A percentile compares a stretch with the other conserved stretches of the same genome.
Conservation (phyloP, 2,797 vertebrate species). For the Carapus acus region DNA sequence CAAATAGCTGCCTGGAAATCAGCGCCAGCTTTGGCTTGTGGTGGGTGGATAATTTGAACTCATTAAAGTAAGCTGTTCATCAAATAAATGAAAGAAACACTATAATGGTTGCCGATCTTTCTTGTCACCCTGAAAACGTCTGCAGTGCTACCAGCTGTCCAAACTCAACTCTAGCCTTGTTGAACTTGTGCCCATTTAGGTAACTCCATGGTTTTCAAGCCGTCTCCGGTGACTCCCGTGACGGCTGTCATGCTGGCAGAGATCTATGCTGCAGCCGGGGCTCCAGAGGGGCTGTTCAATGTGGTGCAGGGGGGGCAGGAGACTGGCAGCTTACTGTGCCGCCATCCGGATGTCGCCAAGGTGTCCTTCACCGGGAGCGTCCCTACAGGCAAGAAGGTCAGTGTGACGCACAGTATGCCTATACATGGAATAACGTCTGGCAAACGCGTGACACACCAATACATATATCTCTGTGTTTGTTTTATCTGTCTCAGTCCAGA, state of each 20-base stretch:
- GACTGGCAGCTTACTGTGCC: conserved; percentile 87
- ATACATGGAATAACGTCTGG: no score
- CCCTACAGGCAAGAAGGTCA: conserved; percentile 88
- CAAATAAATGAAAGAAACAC: neutral
- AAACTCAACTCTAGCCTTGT: no score
- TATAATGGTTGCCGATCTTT: no score
- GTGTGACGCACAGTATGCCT: neutral
- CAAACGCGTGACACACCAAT: no score
- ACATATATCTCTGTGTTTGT: no score
- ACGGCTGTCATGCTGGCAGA: conserved; percentile 86
- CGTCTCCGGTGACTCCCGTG: conserved; percentile 88
- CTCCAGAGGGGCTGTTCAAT: conserved; percentile 86
- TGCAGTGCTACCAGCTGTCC: neutral
- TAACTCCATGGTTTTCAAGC: conserved; percentile 95
- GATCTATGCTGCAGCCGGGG: conserved; percentile 81
- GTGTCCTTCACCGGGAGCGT: conserved; percentile 97
- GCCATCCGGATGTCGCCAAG: conserved; percentile 85
- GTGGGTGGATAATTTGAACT: conserved; percentile 60
- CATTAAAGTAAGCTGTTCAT: neutral
- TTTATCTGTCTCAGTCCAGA: no score
- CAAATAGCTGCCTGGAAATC: conserved; percentile 94
- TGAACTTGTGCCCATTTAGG: conserved; percentile 65
- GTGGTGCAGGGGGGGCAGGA: conserved; percentile 88
- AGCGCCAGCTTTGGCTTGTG: conserved; percentile 89
- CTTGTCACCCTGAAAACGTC: neutral